Conservation (phyloP, 2,888 invertebrate species). For the Phanerotoma sp. region DNA sequence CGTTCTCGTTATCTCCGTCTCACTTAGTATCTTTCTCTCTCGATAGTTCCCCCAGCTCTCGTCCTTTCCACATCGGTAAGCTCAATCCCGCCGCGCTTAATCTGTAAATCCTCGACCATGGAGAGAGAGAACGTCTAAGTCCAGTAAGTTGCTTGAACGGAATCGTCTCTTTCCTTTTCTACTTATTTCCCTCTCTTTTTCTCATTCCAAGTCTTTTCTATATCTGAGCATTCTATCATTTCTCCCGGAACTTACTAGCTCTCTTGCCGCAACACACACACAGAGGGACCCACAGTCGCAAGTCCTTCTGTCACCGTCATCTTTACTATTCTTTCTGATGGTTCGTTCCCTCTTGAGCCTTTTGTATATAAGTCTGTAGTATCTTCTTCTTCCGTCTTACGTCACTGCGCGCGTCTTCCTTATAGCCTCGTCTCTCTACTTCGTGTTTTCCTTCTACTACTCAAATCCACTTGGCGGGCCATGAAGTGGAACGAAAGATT, state of each 20-base stretch:
- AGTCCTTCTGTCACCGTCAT: constrained; percentile 7
- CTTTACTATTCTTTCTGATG: constrained; percentile 13
- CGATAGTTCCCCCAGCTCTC: neutral
- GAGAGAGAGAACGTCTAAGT: constrained; percentile 53
- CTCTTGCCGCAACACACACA: constrained; percentile 17
- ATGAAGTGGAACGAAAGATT: constrained; percentile 39
- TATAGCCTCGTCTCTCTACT: constrained; percentile 21
- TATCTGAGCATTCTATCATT: constrained; percentile 19
- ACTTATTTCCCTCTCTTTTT: constrained; percentile 18
- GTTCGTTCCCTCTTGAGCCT: constrained; percentile 13
- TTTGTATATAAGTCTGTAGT: constrained; percentile 4
- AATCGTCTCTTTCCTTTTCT: constrained; percentile 44
- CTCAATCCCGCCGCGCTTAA: constrained; percentile 44
- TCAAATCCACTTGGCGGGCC: constrained; percentile 26
- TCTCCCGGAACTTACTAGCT: constrained; percentile 23
- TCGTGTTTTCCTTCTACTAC: constrained; percentile 28
- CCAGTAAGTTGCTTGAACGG: constrained; percentile 55
- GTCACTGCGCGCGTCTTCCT: constrained; percentile 4
- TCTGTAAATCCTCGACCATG: constrained; percentile 57
- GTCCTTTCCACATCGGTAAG: constrained; percentile 18
- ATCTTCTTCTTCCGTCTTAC: constrained; percentile 6
- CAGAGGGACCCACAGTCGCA: constrained; percentile 15
- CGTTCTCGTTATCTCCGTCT: no score
- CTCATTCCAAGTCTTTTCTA: constrained; percentile 16
- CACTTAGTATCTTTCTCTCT: no score